These are phyloP conservation scores for Heteromyza rotundicornis DNA, from an alignment of 2,888 invertebrate genomes.

Conservation along the genomic window DNA sequence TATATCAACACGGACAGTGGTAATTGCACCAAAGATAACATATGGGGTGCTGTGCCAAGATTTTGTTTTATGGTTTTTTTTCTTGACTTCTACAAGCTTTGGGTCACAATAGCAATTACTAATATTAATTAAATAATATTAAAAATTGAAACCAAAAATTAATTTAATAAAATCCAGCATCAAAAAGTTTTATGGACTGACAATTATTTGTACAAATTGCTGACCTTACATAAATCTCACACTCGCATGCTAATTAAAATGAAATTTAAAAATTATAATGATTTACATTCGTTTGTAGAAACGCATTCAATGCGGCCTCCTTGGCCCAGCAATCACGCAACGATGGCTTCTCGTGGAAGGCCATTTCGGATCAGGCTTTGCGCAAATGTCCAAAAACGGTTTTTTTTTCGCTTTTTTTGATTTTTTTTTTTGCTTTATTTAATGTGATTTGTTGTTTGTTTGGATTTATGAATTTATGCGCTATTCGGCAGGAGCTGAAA, in stretches of 20 bases:
- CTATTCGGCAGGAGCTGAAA: background rate
- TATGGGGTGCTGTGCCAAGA: no score
- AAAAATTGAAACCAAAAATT: no score
- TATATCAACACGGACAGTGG: no score
- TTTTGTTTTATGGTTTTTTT: no score
- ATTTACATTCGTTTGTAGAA: conserved; percentile 49
- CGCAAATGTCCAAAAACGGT: background rate
- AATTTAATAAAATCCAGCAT: conserved; percentile 36
- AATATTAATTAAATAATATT: no score
- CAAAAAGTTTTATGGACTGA: no score
- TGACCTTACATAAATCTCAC: background rate
- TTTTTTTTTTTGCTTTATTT: conserved; percentile 5
- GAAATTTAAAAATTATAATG: background rate
- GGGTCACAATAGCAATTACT: no score
- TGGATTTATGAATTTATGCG: background rate
- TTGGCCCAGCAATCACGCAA: conserved; percentile 58
- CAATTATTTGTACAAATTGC: background rate
- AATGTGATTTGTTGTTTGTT: conserved; percentile 32
- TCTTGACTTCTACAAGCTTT: no score
- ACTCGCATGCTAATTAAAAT: background rate
- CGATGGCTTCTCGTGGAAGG: conserved; percentile 39
- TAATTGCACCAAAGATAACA: no score
- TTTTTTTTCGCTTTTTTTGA: background rate
- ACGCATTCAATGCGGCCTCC: conserved; percentile 55
- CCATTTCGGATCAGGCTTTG: no score